Evolutionary conservation across 2,797 vertebrate species (phyloP).

Genomic region (Myotis planiceps): DNA sequence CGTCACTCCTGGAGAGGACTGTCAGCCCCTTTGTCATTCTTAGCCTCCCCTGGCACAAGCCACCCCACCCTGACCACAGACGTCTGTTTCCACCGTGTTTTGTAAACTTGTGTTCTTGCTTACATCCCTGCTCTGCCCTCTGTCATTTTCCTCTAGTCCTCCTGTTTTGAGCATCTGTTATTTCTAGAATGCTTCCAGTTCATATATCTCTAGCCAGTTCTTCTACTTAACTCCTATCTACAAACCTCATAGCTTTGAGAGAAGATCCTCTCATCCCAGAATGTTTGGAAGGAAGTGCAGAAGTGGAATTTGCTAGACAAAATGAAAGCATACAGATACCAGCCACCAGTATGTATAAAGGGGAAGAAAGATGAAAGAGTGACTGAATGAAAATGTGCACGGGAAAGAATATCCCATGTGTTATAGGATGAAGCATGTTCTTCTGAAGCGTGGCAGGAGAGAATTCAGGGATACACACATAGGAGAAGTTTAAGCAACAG

Average conservation of each 20-base stretch:
- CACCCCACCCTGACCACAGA: accelerated
- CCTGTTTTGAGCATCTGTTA: not conserved
- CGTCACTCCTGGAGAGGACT: not conserved
- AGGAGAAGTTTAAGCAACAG: not conserved
- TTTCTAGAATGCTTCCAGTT: not conserved
- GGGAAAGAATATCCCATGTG: not conserved
- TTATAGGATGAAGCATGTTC: not conserved
- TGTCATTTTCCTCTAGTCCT: not conserved
- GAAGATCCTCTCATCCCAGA: not conserved
- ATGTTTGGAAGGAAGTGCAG: not conserved
- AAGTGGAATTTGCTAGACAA: not conserved
- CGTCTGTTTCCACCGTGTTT: not conserved
- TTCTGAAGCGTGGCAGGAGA: not conserved
- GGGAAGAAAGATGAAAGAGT: not conserved
- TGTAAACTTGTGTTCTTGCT: not conserved
- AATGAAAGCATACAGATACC: not conserved
- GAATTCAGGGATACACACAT: not conserved
- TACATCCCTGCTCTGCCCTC: not conserved
- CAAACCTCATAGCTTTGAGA: not conserved
- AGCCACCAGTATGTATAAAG: not conserved
- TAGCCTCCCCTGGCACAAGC: not conserved
- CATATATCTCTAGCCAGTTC: not conserved
- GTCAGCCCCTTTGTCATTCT: not conserved
- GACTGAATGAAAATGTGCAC: not conserved
- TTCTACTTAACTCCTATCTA: not conserved